Base-by-base conservation (phyloP, 2,113 vertebrate genomes). In the Ondatra zibethicus region DNA sequence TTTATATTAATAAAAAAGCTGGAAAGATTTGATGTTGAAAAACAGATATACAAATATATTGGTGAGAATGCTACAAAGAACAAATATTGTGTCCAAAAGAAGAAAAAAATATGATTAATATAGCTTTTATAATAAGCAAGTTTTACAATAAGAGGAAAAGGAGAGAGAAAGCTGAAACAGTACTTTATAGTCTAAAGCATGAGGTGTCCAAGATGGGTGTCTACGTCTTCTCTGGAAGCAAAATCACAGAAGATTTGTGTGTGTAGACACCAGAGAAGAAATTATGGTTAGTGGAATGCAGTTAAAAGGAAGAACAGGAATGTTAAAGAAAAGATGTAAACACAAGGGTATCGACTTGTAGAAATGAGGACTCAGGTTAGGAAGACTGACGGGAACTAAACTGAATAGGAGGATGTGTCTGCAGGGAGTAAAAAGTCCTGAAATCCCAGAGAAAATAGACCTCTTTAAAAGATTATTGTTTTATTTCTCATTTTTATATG, bases 311-410 rank as follows among this genome's bases (percentile, higher is more conserved):
- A 89, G 31, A 50, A 36, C 29, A 6, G 63, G 31, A 72, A n/a
- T 21, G 2, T 3, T 78, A 65, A 29, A 84, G 12, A 68, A 82
- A 88, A 80, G 0, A 36, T 14, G 25, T 27, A 72, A 72, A 65
- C 17, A 4, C 1, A 25, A 47, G 29, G n/a, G 1, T 5, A 27
- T 13, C 1, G 19, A 47, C 3, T 10, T 11, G 3, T 1, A 39
- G 25, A 1, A 23, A 36, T 1, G 10, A 55, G 1, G 27, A 21
- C 10, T 0, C 10, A 33, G 42, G 12, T 3, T n/a, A 19, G 12
- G 17, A 73, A 77, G 50, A 72, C 12, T 73, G 85, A n/a, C 27
- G 68, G 50, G 27, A 72, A 66, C 0, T 25, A 33, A 17, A 3
- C n/a, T 1, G 6, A 58, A 29, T 45, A 0, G 2, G 42, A 85